Conservation (phyloP, 2,888 invertebrate species). For the Rhamnusium bicolor region DNA sequence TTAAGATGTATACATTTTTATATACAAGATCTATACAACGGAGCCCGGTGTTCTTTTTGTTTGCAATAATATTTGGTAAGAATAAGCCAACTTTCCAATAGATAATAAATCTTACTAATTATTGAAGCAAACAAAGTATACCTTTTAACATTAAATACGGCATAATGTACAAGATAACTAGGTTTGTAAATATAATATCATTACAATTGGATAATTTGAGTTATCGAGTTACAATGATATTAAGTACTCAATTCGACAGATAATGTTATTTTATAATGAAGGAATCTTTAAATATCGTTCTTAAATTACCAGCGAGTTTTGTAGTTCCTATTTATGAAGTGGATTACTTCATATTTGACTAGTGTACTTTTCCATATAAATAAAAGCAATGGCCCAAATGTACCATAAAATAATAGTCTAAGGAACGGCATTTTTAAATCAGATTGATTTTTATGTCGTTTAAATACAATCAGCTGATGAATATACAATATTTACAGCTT, state of each 20-base stretch:
- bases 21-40: conserved; percentile 58
- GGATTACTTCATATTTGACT: conserved; percentile 68
- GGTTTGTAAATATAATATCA: conserved; percentile 44
- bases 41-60: conserved; percentile 44
- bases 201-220: conserved; percentile 48
- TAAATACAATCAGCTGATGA: conserved; percentile 63
- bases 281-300: conserved; percentile 73
- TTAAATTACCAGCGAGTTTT: conserved; percentile 85
- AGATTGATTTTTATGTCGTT: conserved; percentile 53
- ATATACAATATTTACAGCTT: conserved; percentile 70
- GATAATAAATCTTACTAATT: conserved; percentile 16
- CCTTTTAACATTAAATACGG: conserved; percentile 58
- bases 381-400: conserved; percentile 61
- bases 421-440: conserved; percentile 51
- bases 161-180: conserved; percentile 64
- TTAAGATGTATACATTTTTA: conserved; percentile 54
- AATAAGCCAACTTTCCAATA: conserved; percentile 15
- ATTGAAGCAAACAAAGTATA: conserved; percentile 42
- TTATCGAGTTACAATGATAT: conserved; percentile 32
- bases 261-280: conserved; percentile 54
- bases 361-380: conserved; percentile 68
- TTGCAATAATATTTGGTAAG: conserved; percentile 47
- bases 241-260: conserved; percentile 41
- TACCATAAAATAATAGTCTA: conserved; percentile 55
- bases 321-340: conserved; percentile 80